Conservation (phyloP, 2,888 invertebrate genomes). For the Eupsilia transversa region DNA sequence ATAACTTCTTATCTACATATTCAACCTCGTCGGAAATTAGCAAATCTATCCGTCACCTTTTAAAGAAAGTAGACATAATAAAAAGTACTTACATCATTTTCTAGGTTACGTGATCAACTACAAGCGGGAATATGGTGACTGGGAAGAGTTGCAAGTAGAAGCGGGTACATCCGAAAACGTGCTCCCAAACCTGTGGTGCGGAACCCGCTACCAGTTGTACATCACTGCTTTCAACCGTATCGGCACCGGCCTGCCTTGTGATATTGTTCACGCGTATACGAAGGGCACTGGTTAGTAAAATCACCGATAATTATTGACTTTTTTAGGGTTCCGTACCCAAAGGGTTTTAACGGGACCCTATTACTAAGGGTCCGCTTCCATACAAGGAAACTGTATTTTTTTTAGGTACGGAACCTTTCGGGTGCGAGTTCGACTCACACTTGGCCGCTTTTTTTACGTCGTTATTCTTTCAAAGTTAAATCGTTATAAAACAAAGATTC, state of each 20-base stretch:
- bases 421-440: neutral
- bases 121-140: conserved; percentile 96
- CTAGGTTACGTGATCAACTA: conserved; percentile 96
- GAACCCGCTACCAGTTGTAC: conserved; percentile 96
- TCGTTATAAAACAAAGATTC: neutral
- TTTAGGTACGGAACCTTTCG: neutral
- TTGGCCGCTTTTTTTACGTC: neutral
- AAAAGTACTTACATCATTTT: neutral
- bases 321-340: neutral
- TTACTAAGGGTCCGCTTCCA: neutral
- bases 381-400: neutral
- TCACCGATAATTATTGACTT: neutral
- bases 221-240: conserved; percentile 97
- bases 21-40: neutral
- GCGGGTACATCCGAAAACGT: conserved; percentile 95
- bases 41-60: neutral
- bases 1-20: neutral
- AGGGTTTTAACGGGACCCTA: neutral
- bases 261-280: conserved; percentile 96
- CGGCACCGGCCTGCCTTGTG: conserved; percentile 96
- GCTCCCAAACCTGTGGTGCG: conserved; percentile 96
- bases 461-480: neutral
- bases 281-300: conserved; percentile 92
- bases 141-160: conserved; percentile 97
- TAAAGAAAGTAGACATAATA: neutral